phyloP scores from a whole-genome alignment of 92 coral and sea anemone genomes.

The Epizoanthus illoricatus region DNA sequence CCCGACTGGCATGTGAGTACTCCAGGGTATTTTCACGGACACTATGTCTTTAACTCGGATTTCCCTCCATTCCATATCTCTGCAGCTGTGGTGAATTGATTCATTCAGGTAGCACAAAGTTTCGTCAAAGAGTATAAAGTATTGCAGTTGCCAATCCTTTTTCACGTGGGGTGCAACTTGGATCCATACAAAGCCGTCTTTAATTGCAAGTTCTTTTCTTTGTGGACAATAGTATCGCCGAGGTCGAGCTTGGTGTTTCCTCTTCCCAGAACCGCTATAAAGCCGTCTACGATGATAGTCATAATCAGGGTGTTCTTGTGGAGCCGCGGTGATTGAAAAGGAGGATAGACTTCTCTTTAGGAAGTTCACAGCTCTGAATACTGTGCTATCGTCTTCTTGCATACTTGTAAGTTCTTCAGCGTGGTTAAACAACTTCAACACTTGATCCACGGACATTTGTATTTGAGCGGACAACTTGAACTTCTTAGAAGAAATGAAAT shows the following conservation, averaged over 20 bases:
- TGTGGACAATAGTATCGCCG: conserved; percentile 27
- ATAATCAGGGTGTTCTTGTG: neutral
- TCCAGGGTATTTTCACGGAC: conserved; percentile 30
- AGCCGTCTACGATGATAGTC: neutral
- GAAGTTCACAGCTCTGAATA: neutral
- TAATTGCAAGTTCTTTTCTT: conserved; percentile 23
- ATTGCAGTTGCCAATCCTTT: conserved; percentile 27
- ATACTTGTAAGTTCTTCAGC: neutral
- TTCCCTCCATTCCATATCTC: conserved; percentile 37
- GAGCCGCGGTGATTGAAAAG: neutral
- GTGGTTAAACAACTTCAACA: too few relatives aligned
- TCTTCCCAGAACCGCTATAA: conserved; percentile 20
- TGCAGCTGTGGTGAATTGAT: conserved; percentile 13
- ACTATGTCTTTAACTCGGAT: conserved; percentile 10
- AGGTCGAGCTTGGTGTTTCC: conserved; percentile 11
- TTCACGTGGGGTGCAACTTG: conserved; percentile 25
- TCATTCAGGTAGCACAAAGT: conserved; percentile 33
- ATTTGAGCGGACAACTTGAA: too few relatives aligned
- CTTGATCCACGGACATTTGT: too few relatives aligned
- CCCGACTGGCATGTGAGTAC: neutral
- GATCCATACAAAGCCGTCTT: conserved; percentile 39
- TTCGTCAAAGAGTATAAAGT: conserved; percentile 23
- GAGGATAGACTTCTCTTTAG: neutral
- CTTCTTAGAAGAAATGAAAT: too few relatives aligned
- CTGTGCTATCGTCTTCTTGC: neutral